These are phyloP conservation scores for Ophion costatus DNA, from an alignment of 2,888 invertebrate species.

Conservation along the genomic window DNA sequence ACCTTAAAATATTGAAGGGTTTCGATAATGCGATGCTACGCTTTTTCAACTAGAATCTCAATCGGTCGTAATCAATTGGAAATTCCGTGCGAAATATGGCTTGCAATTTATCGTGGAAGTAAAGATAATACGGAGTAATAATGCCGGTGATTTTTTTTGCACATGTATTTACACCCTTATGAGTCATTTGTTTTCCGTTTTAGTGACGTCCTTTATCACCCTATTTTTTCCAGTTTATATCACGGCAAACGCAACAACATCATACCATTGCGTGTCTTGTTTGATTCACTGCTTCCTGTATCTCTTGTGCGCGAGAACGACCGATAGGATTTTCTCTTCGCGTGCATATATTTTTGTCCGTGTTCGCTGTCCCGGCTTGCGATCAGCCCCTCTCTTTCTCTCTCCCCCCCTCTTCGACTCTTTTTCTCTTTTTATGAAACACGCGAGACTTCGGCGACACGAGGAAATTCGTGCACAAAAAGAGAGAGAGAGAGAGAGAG, in stretches of 20 bases:
- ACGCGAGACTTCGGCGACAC: constrained; percentile 45
- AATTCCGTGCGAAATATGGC: no score
- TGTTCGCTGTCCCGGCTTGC: constrained; percentile 19
- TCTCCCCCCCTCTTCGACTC: constrained; percentile 10
- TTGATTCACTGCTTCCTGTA: constrained; percentile 81
- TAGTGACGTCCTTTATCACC: neutral
- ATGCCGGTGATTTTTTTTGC: no score
- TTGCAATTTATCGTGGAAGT: no score
- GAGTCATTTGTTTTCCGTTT: neutral
- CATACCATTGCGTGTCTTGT: constrained; percentile 42
- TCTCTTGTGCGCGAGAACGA: constrained; percentile 21
- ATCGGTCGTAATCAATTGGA: no score
- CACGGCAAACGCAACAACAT: neutral
- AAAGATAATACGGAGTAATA: no score
- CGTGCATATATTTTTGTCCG: constrained; percentile 47
- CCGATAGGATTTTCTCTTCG: constrained; percentile 39
- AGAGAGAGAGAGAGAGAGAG: neutral
- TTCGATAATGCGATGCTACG: no score
- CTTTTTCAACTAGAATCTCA: no score
- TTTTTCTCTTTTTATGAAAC: constrained; percentile 35
- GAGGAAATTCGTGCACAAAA: constrained; percentile 59
- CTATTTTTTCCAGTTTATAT: constrained; percentile 11
- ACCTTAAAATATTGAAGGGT: no score
- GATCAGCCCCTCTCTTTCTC: constrained; percentile 39
- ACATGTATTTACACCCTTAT: no score